Conservation (phyloP, 2,113 vertebrate genomes). For the Pelobates fuscus region DNA sequence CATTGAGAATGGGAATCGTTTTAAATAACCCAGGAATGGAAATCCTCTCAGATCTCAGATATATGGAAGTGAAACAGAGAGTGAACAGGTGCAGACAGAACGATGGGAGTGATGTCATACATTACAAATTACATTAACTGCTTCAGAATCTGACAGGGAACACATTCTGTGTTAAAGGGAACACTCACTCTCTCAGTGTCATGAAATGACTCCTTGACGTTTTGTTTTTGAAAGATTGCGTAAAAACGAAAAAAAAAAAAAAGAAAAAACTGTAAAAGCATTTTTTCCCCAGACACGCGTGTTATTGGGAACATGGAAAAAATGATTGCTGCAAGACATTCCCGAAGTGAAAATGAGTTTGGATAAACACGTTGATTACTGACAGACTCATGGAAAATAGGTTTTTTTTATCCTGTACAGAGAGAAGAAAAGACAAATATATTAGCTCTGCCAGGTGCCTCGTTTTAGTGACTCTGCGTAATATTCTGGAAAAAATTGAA, state of each 20-base stretch:
- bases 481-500: not conserved
- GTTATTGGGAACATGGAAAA: constrained; percentile 50
- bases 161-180: not conserved
- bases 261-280: not conserved
- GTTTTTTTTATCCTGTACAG: constrained; percentile 27
- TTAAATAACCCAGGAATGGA: no score
- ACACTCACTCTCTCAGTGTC: not conserved
- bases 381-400: constrained; percentile 45
- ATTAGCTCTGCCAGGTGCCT: constrained; percentile 40
- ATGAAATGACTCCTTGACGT: not conserved
- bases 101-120: not conserved
- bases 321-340: constrained; percentile 44
- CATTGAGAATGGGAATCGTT: no score
- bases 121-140: not conserved
- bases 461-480: not conserved
- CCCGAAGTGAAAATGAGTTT: constrained; percentile 44
- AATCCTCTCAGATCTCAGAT: no score
- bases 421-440: constrained; percentile 34
- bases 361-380: constrained; percentile 50
- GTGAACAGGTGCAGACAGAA: not conserved
- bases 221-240: constrained; percentile 18
- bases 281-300: constrained; percentile 32
- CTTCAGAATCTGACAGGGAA: not conserved
- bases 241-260: constrained; percentile 17
- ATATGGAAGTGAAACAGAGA: no score